Base-by-base conservation (phyloP, 1,140 invertebrate species). In the Solenopsis invicta region DNA sequence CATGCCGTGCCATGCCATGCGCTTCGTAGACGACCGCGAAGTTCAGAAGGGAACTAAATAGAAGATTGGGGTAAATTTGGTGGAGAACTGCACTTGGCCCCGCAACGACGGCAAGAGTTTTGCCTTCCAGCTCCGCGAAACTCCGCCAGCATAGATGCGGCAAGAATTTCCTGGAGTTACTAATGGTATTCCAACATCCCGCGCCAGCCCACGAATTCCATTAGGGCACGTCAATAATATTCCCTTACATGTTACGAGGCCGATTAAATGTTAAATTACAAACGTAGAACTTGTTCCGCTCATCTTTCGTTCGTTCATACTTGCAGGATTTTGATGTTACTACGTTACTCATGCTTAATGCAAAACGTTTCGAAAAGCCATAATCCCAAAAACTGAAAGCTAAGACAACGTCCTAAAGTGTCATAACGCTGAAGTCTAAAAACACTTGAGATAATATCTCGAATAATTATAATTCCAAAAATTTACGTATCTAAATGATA, bases 1-100 rank as follows among this genome's bases (percentile, higher is more conserved):
- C 88, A 88, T 71, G 87, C 87, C 89, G 88, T 91, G 87, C 87
- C 89, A 88, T 91, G 87, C 88, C 84, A 62, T 78, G 21, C 71
- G 78, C 50, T 52, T 59, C 84, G 69, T 4, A 16, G 37, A 9
- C 41, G 50, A 62, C 29, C 21, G 88, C 21, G 12, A 50, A n/a
- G 41, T 77, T 62, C 59, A 45, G 54, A 82, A 64, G 78, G 54
- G 71, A 86, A 34, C 54, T 59, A 54, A 41, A 89, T 75, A 71
- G 71, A 77, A 76, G 71, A 45, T 21, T 75, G 66, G 61, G 59
- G 78, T 59, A 87, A 89, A 89, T 87, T 89, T 81, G 37, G 54
- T 34, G 72, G 41, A 50, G 72, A 69, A 59, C n/a, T 76, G 81
- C 56, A 48, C 69, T 75, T 52, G 71, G 29, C 56, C 69, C 54